Percentiles rank a stretch among this genome's conserved stretches.
Evolutionary conservation across 2,888 invertebrate species (phyloP).

Genomic region (Cinara cedri): DNA sequence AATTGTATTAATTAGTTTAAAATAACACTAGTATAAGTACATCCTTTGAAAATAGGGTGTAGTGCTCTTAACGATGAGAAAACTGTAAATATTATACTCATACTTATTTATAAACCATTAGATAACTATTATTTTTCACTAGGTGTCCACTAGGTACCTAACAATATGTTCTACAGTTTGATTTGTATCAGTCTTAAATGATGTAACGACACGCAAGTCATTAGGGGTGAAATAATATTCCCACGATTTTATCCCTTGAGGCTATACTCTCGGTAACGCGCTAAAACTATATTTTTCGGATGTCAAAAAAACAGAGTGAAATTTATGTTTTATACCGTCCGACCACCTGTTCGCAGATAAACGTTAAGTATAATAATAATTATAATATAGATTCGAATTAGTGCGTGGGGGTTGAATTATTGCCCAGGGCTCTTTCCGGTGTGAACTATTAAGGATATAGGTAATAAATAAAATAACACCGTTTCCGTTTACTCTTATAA

Average conservation of each 20-base stretch:
- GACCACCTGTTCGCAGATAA: slow-evolving; percentile 45
- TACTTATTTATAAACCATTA: too few relatives aligned
- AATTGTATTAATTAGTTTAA: neutral
- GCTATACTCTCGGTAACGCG: slow-evolving; percentile 8
- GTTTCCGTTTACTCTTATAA: neutral
- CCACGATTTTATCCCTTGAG: slow-evolving; percentile 38
- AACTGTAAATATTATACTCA: neutral
- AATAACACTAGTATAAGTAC: neutral
- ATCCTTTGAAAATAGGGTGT: neutral
- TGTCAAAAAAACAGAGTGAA: slow-evolving; percentile 24
- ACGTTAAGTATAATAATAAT: slow-evolving; percentile 14
- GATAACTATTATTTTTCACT: neutral
- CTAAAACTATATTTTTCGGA: slow-evolving; percentile 31
- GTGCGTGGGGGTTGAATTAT: slow-evolving; percentile 6
- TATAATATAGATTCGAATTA: slow-evolving; percentile 21
- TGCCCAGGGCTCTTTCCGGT: slow-evolving; percentile 36
- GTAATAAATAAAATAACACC: slow-evolving; percentile 26
- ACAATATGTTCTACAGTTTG: slow-evolving; percentile 33
- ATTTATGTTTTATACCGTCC: slow-evolving; percentile 39
- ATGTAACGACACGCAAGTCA: slow-evolving; percentile 42
- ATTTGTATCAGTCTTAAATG: slow-evolving; percentile 40
- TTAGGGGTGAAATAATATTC: slow-evolving; percentile 35
- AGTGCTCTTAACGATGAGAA: neutral
- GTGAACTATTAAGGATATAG: slow-evolving; percentile 22
- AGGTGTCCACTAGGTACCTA: neutral